A percentile compares a stretch with the other conserved stretches of the same genome.
These are phyloP conservation scores for Riparia riparia DNA, from an alignment of 2,113 vertebrate genomes.

Conservation along the genomic window DNA sequence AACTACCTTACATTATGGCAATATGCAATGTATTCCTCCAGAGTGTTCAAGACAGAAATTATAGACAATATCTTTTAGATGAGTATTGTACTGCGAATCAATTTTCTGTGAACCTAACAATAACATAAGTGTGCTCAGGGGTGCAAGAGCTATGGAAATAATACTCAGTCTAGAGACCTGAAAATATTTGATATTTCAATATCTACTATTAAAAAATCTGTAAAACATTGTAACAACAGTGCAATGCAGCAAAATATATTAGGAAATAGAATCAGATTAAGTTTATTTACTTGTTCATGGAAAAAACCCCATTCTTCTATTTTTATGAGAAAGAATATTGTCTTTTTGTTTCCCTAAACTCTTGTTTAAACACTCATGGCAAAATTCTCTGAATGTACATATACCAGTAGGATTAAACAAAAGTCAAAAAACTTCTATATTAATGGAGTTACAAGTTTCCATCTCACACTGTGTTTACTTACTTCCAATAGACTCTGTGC, in stretches of 20 bases:
- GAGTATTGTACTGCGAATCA: constrained; percentile 17
- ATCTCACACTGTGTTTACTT: neutral
- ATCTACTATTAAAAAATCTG: neutral
- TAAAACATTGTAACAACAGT: neutral
- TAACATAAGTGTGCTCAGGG: neutral
- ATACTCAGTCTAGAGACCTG: neutral
- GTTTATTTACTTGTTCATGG: neutral
- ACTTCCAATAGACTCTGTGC: neutral
- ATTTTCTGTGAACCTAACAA: constrained; percentile 25
- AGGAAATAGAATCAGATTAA: neutral
- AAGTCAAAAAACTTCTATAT: neutral
- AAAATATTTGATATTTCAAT: constrained; percentile 9
- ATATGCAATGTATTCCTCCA: neutral
- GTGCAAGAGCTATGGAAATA: constrained; percentile 12
- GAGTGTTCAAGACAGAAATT: neutral
- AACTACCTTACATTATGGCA: neutral
- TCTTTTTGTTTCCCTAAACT: neutral
- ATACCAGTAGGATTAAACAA: neutral
- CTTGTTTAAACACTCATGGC: neutral
- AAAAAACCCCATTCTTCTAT: neutral
- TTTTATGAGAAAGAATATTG: neutral
- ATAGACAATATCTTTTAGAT: constrained; percentile 26
- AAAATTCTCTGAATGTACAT: neutral
- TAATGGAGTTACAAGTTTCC: neutral
- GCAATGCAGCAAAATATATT: neutral